Evolutionary conservation across 2,797 vertebrate species (phyloP), one percentile per base, ranked within the genome.

Genomic region (Sebastes iracundus): DNA sequence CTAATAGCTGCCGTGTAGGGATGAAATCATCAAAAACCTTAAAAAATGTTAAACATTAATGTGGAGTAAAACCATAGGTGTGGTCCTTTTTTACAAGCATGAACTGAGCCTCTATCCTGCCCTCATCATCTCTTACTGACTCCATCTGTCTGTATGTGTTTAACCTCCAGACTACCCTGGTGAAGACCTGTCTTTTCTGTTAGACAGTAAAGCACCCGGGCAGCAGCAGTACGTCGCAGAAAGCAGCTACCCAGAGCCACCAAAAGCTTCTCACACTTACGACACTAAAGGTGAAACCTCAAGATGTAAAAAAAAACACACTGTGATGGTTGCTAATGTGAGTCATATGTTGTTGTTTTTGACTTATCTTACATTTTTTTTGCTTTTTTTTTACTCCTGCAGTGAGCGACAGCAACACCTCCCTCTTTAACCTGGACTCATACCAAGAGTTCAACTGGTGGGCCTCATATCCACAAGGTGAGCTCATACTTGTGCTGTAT

Each of bases 121-220:
- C 30, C 14, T 13, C 73, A 1, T 64, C 78, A 16, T 73, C 72
- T 46, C 30, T 64, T 5, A 49, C 84, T 81, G 74, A 86, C 82
- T 75, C 69, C 85, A 32, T 83, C 64, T 82, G 72, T 82, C 32
- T 89, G 77, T 60, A 6, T 80, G 76, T 92, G 89, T 93, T 81
- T 90, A 80, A 93, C 91, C 94, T 92, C 81, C 92, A 96, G 96
- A 96, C 92, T 94, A 88, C 91, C 92, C 86, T 95, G 95, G 94
- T 93, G 96, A 96, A 95, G 96, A 96, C 90, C 94, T 96, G 89
- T 96, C 96, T 92, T 96, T 96, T 94, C 92, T 96, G 90, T 96
- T 96, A 94, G 95, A 96, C 93, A 94, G 93, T 80, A 96, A 94
- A 94, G 77, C 63, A 13, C 68, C 88, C 1, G 86, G 66, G 74